Base-by-base conservation (phyloP, 2,888 invertebrate species). In the Amblyjoppa fuscipennis region DNA sequence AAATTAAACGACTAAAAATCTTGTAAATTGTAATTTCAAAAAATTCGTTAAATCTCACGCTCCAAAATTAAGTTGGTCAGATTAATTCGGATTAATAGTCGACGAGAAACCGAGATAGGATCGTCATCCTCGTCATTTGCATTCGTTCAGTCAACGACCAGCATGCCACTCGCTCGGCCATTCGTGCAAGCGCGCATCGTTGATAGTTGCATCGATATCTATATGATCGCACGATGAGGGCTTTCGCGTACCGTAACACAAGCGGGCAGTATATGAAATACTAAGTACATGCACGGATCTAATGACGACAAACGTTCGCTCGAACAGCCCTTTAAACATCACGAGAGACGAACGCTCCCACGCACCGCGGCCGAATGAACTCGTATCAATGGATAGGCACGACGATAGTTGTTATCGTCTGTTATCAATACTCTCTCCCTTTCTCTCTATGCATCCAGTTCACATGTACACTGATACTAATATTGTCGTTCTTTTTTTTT, bases 361-460 rank as follows among this genome's bases (percentile, higher is more conserved):
- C 87, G 77, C 70, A 51, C 20, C 41, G 59, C 83, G 80, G 71
- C 74, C 61, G 76, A 86, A 86, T 79, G 79, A 69, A 77, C 41
- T 25, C 78, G 51, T 85, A 83, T 81, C 69, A 81, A 66, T 71
- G 68, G 59, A 80, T 77, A 79, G 45, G 68, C 56, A 49, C 71
- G 34, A 76, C 69, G 53, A 82, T 45, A 76, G 70, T 68, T 41
- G 41, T 75, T 81, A 84, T 86, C 81, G 28, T 75, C 51, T 20
- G 75, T 79, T 84, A 82, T 79, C 84, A 53, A 83, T 53, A 61
- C 41, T 28, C 71, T 59, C 66, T 49, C 28, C 25, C 45, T 73
- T 49, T 82, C 69, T 53, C 66, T 79, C 38, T 69, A 31, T 34
- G n/a, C n/a, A 53, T 68, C 66, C 13, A 51, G 20, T 73, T 2